Base-by-base conservation (phyloP, 1,140 invertebrate species). In the Melitaea cinxia region DNA sequence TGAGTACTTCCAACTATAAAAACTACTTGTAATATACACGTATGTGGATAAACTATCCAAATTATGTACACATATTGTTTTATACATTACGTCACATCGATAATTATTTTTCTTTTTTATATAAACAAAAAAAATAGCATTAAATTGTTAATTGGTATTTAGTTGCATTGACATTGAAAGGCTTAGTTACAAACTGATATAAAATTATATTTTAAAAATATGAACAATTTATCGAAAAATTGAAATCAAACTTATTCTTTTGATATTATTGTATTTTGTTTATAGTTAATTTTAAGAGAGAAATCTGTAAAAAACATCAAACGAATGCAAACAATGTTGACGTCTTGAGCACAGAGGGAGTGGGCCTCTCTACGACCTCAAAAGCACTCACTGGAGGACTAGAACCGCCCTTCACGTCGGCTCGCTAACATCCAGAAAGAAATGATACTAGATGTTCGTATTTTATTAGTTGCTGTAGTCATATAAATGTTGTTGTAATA, bases 301-400 rank as follows among this genome's bases (percentile, higher is more conserved):
- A 39, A 42, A 54, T 42, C 30, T 64, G 53, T 14, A 55, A 54
- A 26, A 71, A 71, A 68, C 58, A 65, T 59, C 66, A 69, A 64
- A 72, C 42, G 26, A 61, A 64, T 58, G 56, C 56, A 58, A 49
- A 58, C 56, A 58, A 58, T 58, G 56, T 58, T 58, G 56, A 58
- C 56, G 56, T 58, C 56, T 58, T 58, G 56, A 58, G 56, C 28
- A 49, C 56, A 58, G 56, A 58, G 56, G 56, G 56, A 58, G 56
- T 58, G 56, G 56, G 56, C 56, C 56, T 58, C 56, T 58, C 56
- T 10, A 26, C 39, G 17, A 12, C 7, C 26, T 58, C 39, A 58
- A 58, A 24, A 58, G 56, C 56, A 10, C 56, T 58, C 56, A n/a
- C 24, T 58, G 39, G 56, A 58, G 56, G 56, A 71, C 56, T 58